These are phyloP conservation scores for Drosophila putrida DNA, from an alignment of 2,888 invertebrate genomes.

Conservation along the genomic window DNA sequence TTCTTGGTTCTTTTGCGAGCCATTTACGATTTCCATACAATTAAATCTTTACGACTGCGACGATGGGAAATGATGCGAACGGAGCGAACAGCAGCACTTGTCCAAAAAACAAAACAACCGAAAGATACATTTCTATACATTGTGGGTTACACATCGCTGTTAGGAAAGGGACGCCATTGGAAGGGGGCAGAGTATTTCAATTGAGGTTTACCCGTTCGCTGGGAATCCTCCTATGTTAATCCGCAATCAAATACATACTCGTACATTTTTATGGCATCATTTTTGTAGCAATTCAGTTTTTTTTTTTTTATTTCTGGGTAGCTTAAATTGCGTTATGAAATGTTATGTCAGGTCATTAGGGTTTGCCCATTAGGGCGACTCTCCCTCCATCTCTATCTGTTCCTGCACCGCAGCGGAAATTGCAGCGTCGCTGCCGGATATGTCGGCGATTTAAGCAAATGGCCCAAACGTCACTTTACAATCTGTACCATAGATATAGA, in stretches of 20 bases:
- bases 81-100: conserved; percentile 36
- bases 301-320: too few relatives aligned
- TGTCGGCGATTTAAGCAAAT: conserved; percentile 66
- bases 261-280: conserved; percentile 68
- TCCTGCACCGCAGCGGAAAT: conserved; percentile 62
- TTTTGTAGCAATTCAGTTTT: conserved; percentile 55
- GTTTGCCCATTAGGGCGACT: conserved; percentile 59
- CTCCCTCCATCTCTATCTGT: conserved; percentile 9
- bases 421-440: conserved; percentile 64
- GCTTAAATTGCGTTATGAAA: conserved; percentile 78
- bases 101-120: conserved; percentile 17
- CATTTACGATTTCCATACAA: conserved; percentile 81
- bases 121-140: conserved; percentile 47
- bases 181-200: conserved; percentile 20
- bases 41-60: conserved; percentile 77
- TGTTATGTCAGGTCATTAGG: conserved; percentile 79
- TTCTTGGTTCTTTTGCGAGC: conserved; percentile 66
- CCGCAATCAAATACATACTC: conserved; percentile 64
- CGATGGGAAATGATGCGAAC: conserved; percentile 54
- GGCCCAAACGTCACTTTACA: conserved; percentile 32
- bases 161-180: background rate
- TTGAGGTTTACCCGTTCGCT: conserved; percentile 25
- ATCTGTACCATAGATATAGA: conserved; percentile 16
- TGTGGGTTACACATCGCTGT: conserved; percentile 17
- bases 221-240: conserved; percentile 55